Evolutionary conservation across 2,888 invertebrate species (phyloP).

Genomic region (Nasonovia ribisnigri): DNA sequence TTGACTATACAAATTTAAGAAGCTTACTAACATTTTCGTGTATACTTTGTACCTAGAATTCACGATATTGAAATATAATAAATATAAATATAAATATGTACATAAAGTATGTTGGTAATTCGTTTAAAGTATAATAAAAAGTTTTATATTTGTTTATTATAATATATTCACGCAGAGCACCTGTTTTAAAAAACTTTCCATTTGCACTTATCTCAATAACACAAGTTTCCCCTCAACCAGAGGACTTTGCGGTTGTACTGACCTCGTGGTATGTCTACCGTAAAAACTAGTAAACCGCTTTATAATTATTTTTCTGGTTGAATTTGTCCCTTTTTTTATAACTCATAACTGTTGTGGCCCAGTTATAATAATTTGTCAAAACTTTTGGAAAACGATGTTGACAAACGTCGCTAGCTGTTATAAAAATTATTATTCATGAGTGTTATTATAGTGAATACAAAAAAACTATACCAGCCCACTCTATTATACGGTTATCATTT

Average conservation of each 20-base stretch:
- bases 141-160: conserved; percentile 21
- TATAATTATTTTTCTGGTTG: conserved; percentile 24
- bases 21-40: background rate
- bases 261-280: background rate
- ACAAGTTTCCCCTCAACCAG: conserved; percentile 1
- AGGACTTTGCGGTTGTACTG: conserved; percentile 13
- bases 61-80: background rate
- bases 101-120: conserved; percentile 18
- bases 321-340: background rate
- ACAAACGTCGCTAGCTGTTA: background rate
- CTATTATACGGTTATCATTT: background rate
- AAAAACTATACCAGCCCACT: background rate
- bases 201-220: background rate
- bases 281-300: background rate
- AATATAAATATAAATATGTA: conserved; percentile 14
- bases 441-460: background rate
- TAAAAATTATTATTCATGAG: background rate
- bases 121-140: conserved; percentile 21
- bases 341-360: background rate
- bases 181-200: conserved; percentile 45
- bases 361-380: background rate
- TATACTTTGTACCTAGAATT: background rate
- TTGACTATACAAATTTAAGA: background rate
- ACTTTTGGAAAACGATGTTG: background rate
- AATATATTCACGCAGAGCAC: background rate